Percentiles rank a stretch among this genome's conserved stretches.
Conservation (phyloP, 1,140 invertebrate species). For the Drosophila nigrodunni region DNA sequence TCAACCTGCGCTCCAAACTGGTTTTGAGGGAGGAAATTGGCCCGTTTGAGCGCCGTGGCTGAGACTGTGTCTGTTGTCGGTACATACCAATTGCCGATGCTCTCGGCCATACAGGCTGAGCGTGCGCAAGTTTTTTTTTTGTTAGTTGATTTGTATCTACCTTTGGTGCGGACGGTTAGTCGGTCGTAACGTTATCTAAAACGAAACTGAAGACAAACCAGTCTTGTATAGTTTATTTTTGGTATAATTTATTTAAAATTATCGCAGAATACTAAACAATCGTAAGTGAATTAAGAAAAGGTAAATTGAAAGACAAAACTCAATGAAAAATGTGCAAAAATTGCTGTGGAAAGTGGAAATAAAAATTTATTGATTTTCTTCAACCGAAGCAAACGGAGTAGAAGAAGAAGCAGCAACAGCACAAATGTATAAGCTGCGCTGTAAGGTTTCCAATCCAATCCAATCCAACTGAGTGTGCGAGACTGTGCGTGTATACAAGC, state of each 20-base stretch:
- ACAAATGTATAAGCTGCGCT: conserved; percentile 73
- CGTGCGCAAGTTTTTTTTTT: conserved; percentile 63
- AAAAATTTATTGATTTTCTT: conserved; percentile 79
- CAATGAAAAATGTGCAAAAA: conserved; percentile 48
- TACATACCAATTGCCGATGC: conserved; percentile 60
- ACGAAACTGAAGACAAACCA: conserved; percentile 64
- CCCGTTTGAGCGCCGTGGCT: conserved; percentile 38
- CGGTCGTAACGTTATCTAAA: conserved; percentile 65
- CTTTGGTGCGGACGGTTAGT: conserved; percentile 81
- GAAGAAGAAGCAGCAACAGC: conserved; percentile 71
- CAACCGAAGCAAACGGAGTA: conserved; percentile 41
- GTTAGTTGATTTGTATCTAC: conserved; percentile 80
- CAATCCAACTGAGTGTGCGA: conserved; percentile 29
- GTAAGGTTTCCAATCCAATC: conserved; percentile 64
- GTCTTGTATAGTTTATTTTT: conserved; percentile 65
- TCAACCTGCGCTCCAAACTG: conserved; percentile 77
- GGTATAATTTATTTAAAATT: conserved; percentile 48
- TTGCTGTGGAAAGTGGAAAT: conserved; percentile 64
- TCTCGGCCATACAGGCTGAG: conserved; percentile 61
- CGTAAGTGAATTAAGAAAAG: conserved; percentile 50
- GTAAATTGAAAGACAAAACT: conserved; percentile 38
- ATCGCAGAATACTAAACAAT: conserved; percentile 41
- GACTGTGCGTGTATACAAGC: conserved; percentile 11
- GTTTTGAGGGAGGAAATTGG: conserved; percentile 78
- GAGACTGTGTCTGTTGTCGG: conserved; percentile 39